A percentile compares a stretch with the other conserved stretches of the same genome.
Conservation (phyloP, 2,113 vertebrate species). For the Scomber japonicus region DNA sequence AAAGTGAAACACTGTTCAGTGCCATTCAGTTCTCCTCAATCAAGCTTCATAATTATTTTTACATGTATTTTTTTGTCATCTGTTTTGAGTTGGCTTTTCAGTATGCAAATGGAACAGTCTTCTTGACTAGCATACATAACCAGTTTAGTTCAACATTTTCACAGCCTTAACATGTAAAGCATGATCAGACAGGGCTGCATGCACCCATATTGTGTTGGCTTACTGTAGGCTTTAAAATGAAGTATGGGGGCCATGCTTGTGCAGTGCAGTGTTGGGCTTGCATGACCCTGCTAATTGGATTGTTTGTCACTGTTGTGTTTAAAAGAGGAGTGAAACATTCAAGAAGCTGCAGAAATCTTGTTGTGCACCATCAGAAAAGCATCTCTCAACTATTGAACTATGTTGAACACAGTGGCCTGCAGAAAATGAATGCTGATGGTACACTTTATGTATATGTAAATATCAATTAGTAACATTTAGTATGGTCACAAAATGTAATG, state of each 20-base stretch:
- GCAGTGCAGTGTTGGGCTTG: conserved; percentile 9
- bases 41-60: too few species aligned
- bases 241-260: conserved; percentile 26
- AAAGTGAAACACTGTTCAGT: too few species aligned
- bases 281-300: neutral
- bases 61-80: neutral
- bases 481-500: neutral
- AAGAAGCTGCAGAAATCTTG: neutral
- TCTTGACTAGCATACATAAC: conserved; percentile 20
- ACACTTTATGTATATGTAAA: neutral
- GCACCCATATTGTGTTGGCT: conserved; percentile 34
- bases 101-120: neutral
- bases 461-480: too few species aligned
- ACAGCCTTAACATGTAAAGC: conserved; percentile 15
- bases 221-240: conserved; percentile 41
- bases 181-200: conserved; percentile 26
- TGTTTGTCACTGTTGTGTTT: conserved; percentile 10
- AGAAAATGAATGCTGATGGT: neutral
- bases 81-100: neutral
- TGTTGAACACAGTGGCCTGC: neutral
- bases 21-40: too few species aligned
- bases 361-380: neutral
- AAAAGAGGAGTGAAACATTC: neutral
- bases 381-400: neutral
- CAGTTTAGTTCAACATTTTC: conserved; percentile 35